Percentiles rank a stretch among this genome's conserved stretches.
These are phyloP conservation scores for Abramis brama DNA, from an alignment of 2,113 vertebrate genomes.

Conservation along the genomic window DNA sequence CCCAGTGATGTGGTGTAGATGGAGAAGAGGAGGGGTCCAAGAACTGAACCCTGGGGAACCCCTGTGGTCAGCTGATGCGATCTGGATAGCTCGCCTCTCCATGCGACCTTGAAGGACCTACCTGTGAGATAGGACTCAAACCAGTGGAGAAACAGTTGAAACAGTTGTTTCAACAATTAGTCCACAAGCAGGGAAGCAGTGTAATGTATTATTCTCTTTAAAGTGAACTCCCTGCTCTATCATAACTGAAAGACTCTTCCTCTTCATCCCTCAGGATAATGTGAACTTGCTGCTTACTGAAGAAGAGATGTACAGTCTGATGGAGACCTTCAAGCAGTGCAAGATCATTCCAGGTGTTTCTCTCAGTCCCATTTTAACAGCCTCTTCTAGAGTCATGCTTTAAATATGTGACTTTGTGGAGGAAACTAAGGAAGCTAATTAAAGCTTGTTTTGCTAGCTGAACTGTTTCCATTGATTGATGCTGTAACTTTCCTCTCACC, in stretches of 20 bases:
- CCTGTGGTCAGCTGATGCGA: too few species aligned
- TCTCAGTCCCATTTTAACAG: background rate
- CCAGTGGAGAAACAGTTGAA: too few species aligned
- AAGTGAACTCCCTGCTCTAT: background rate
- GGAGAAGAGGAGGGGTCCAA: too few species aligned
- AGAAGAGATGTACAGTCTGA: slow-evolving; percentile 95
- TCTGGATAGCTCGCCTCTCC: too few species aligned
- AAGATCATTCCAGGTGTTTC: slow-evolving; percentile 91
- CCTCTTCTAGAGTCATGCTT: background rate
- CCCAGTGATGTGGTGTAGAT: too few species aligned
- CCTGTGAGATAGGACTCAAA: too few species aligned
- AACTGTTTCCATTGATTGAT: slow-evolving; percentile 3
- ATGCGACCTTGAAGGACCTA: too few species aligned
- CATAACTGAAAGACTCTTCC: slow-evolving; percentile 3
- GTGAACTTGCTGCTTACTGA: slow-evolving; percentile 94
- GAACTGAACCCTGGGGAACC: too few species aligned
- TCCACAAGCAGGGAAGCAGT: background rate
- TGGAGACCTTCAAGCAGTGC: slow-evolving; percentile 87
- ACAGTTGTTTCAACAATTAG: background rate
- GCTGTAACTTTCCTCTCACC: background rate
- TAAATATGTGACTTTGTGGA: slow-evolving; percentile 6
- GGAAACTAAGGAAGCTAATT: slow-evolving; percentile 1
- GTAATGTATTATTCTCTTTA: slow-evolving; percentile 8
- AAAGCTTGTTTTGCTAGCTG: too few species aligned
- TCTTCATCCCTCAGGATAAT: slow-evolving; percentile 82